Percentiles rank a stretch among this genome's conserved stretches.
Conservation (phyloP, 2,888 invertebrate genomes). For the Caradrina kadenii region DNA sequence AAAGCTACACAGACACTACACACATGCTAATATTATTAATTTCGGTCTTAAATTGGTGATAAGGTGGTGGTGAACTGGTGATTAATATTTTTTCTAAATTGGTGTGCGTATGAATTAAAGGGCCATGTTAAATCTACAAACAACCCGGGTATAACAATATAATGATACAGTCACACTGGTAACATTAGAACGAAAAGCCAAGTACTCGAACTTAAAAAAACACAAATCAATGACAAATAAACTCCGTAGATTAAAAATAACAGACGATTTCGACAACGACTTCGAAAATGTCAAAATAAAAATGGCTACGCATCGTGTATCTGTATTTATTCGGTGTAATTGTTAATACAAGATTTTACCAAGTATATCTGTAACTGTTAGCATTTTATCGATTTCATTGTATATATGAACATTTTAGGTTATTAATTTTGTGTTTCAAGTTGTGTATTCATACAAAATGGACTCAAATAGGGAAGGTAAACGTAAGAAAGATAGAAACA, state of each 20-base stretch:
- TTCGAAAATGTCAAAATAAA: conserved; percentile 50
- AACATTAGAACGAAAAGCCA: conserved; percentile 13
- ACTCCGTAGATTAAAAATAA: not conserved
- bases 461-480: conserved; percentile 76
- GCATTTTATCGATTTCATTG: not conserved
- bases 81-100: too few relatives aligned
- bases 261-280: not conserved
- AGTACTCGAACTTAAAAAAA: not conserved
- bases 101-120: too few relatives aligned
- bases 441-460: conserved; percentile 69
- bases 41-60: too few relatives aligned
- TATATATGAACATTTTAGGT: conserved; percentile 4
- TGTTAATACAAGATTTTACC: conserved; percentile 26
- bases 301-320: conserved; percentile 58
- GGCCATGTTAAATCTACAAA: too few relatives aligned
- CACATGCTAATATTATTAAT: too few relatives aligned
- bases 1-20: too few relatives aligned
- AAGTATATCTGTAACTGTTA: not conserved
- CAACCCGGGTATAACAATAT: not conserved
- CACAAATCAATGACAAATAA: too few relatives aligned
- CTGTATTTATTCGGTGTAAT: conserved; percentile 27
- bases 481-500: conserved; percentile 78
- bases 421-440: conserved; percentile 4
- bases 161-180: not conserved
- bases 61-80: too few relatives aligned